Percentiles rank a stretch among this genome's conserved stretches.
phyloP scores from a whole-genome alignment of 2,113 vertebrate genomes.

The Scomber japonicus region DNA sequence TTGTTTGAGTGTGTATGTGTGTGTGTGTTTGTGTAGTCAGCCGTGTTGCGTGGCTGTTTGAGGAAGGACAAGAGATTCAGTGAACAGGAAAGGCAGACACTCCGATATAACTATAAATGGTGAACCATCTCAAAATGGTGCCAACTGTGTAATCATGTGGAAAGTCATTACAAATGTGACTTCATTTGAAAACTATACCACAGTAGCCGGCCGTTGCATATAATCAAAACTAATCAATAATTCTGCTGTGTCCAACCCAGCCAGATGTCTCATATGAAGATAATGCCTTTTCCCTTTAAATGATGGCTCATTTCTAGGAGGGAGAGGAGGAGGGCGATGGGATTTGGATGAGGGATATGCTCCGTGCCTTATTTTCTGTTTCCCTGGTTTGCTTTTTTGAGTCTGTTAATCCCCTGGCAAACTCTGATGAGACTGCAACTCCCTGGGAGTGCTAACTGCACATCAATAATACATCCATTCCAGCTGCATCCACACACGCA shows the following conservation, averaged over 20 bases:
- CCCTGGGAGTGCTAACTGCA: slow-evolving; percentile 76
- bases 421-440: slow-evolving; percentile 80
- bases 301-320: slow-evolving; percentile 42
- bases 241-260: slow-evolving; percentile 28
- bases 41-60: neutral
- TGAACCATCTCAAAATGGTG: slow-evolving; percentile 24
- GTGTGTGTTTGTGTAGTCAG: slow-evolving; percentile 21
- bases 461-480: slow-evolving; percentile 83
- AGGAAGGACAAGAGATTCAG: neutral
- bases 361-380: slow-evolving; percentile 64
- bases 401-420: slow-evolving; percentile 80
- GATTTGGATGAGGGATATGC: slow-evolving; percentile 43
- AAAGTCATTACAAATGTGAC: slow-evolving; percentile 51
- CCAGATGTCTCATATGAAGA: slow-evolving; percentile 63
- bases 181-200: slow-evolving; percentile 34
- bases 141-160: slow-evolving; percentile 50
- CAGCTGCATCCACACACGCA: slow-evolving; percentile 72
- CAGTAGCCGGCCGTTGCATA: slow-evolving; percentile 39
- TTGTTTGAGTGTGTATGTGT: slow-evolving; percentile 25
- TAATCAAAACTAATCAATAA: slow-evolving; percentile 63
- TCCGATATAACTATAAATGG: slow-evolving; percentile 5
- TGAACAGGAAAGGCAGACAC: slow-evolving; percentile 1
- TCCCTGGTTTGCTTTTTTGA: slow-evolving; percentile 73
- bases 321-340: slow-evolving; percentile 1
- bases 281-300: slow-evolving; percentile 52